Evolutionary conservation across 2,113 vertebrate species (phyloP).

Genomic region (Electrona antarctica): DNA sequence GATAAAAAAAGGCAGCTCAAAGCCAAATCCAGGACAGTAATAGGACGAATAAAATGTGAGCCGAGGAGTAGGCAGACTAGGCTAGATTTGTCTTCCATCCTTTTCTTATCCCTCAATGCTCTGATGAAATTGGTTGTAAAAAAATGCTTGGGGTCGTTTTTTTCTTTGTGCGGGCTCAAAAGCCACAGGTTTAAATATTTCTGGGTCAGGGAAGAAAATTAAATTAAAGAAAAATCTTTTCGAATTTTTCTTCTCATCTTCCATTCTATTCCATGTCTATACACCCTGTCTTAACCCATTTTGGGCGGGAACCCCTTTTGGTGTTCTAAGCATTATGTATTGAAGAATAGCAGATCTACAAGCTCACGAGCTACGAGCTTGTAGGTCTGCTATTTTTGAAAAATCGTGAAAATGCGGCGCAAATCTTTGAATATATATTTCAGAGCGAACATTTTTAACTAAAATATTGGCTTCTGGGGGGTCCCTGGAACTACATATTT

Average conservation of each 20-base stretch:
- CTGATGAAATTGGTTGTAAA: slow-evolving; percentile 65
- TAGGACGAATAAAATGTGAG: slow-evolving; percentile 25
- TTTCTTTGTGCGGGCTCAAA: slow-evolving; percentile 16
- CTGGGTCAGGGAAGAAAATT: slow-evolving; percentile 53
- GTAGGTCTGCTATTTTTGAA: too few species aligned
- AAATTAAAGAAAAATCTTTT: slow-evolving; percentile 52
- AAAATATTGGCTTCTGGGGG: too few species aligned
- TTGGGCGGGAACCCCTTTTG: too few species aligned
- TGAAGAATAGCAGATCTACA: too few species aligned
- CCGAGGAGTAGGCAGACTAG: slow-evolving; percentile 22
- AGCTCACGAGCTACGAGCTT: too few species aligned
- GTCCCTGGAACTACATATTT: too few species aligned
- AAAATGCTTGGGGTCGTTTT: slow-evolving; percentile 34
- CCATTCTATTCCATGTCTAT: too few species aligned
- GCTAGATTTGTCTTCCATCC: slow-evolving; percentile 22
- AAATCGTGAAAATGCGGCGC: too few species aligned
- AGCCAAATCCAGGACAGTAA: slow-evolving; percentile 13
- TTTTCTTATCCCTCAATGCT: slow-evolving; percentile 23
- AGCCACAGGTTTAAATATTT: slow-evolving; percentile 53
- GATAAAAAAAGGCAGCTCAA: slow-evolving; percentile 17
- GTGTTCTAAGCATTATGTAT: too few species aligned
- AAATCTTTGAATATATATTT: too few species aligned
- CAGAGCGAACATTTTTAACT: too few species aligned
- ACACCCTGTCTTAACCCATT: too few species aligned
- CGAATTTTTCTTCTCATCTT: slow-evolving; percentile 2